Evolutionary conservation across 2,888 invertebrate species (phyloP).

Genomic region (Metacarcinus magister): DNA sequence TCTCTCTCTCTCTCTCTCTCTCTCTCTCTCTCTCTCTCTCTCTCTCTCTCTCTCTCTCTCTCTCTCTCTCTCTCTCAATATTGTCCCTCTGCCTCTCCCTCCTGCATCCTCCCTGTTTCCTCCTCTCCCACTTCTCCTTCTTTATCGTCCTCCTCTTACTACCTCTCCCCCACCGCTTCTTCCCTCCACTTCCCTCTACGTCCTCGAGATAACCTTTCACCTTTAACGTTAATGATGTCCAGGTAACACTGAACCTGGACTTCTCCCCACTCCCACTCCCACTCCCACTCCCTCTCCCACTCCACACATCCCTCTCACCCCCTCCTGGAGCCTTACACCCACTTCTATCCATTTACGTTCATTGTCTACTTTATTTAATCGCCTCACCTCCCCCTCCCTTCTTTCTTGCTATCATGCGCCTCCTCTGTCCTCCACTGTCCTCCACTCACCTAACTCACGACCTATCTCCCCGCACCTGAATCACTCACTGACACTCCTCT

Average conservation of each 20-base stretch:
- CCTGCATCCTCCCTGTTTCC: background rate
- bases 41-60: slow-evolving; percentile 33
- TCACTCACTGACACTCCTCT: no score
- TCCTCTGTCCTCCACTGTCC: background rate
- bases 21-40: slow-evolving; percentile 56
- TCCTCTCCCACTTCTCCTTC: background rate
- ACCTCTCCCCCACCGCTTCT: background rate
- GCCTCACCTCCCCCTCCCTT: background rate
- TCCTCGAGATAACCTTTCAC: background rate
- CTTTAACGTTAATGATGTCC: slow-evolving; percentile 31
- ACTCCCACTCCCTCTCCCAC: background rate
- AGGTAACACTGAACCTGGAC: background rate
- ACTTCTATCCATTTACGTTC: no score
- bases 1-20: slow-evolving; percentile 16
- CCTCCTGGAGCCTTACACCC: background rate
- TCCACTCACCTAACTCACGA: background rate
- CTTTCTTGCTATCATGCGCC: background rate
- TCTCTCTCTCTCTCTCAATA: background rate
- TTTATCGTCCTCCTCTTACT: background rate
- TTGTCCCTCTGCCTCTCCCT: background rate
- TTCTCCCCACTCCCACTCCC: background rate
- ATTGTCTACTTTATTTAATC: no score
- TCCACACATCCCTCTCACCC: background rate
- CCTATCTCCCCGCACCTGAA: no score
- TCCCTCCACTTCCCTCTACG: background rate